Conservation (phyloP, 2,113 vertebrate species). For the Lanius ludovicianus region DNA sequence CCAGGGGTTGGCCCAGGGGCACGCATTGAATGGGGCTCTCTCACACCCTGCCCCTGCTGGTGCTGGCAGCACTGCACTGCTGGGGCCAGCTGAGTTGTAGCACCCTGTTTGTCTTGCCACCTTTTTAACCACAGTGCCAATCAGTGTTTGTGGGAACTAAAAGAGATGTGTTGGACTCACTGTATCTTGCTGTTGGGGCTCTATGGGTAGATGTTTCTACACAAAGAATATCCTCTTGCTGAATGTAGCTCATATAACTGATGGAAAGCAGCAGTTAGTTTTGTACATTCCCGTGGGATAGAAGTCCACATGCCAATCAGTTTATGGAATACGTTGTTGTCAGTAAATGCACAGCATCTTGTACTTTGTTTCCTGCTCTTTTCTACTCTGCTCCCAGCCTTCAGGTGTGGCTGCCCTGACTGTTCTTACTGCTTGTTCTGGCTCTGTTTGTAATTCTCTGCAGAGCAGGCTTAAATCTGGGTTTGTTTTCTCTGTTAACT, state of each 20-base stretch:
- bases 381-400: background rate
- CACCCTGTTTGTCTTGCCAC: background rate
- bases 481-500: background rate
- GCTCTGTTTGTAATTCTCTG: background rate
- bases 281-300: background rate
- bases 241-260: background rate
- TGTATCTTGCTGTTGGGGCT: accelerated
- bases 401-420: accelerated
- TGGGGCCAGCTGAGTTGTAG: background rate
- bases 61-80: background rate
- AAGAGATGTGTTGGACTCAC: background rate
- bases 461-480: background rate
- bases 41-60: background rate
- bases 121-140: background rate
- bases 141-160: background rate
- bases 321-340: background rate
- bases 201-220: background rate
- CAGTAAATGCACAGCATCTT: background rate
- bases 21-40: accelerated
- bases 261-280: background rate
- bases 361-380: background rate
- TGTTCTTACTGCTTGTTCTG: background rate
- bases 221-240: background rate
- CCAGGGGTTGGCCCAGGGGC: background rate
- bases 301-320: accelerated